Evolutionary conservation across 2,797 vertebrate genomes (phyloP).

Genomic region (Gastrophryne carolinensis): DNA sequence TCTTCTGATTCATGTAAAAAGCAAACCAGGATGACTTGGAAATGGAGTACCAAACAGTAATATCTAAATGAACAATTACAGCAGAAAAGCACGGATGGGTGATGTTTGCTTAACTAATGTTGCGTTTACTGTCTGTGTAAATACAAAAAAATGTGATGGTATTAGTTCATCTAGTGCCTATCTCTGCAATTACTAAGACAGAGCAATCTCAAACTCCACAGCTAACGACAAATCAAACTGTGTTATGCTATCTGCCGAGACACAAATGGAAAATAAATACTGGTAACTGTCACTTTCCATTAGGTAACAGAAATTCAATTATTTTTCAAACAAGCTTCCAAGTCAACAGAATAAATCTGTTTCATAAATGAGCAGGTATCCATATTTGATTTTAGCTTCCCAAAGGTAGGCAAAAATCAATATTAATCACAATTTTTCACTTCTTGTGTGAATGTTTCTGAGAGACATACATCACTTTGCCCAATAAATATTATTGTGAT

Average conservation of each 20-base stretch:
- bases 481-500: constrained; percentile 79
- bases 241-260: constrained; percentile 88
- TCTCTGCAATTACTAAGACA: constrained; percentile 79
- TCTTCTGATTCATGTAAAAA: neutral
- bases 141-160: constrained; percentile 68
- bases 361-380: constrained; percentile 95
- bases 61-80: constrained; percentile 53
- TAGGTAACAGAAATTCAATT: constrained; percentile 93
- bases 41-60: constrained; percentile 66
- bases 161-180: constrained; percentile 70
- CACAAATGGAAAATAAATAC: constrained; percentile 84
- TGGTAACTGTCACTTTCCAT: constrained; percentile 94
- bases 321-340: constrained; percentile 96
- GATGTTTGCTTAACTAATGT: constrained; percentile 69
- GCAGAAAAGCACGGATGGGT: constrained; percentile 55
- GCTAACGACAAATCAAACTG: constrained; percentile 82
- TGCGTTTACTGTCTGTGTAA: constrained; percentile 67
- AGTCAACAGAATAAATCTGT: constrained; percentile 94
- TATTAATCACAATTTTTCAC: constrained; percentile 94
- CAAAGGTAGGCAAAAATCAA: constrained; percentile 92
- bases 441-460: constrained; percentile 83
- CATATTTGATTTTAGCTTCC: constrained; percentile 92
- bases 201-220: constrained; percentile 79
- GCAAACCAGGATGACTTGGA: constrained; percentile 62
- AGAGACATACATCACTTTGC: constrained; percentile 79